Evolutionary conservation across 1,140 invertebrate genomes (phyloP), one percentile per base, ranked within the genome.

Genomic region (Venustaconcha ellipsiformis): DNA sequence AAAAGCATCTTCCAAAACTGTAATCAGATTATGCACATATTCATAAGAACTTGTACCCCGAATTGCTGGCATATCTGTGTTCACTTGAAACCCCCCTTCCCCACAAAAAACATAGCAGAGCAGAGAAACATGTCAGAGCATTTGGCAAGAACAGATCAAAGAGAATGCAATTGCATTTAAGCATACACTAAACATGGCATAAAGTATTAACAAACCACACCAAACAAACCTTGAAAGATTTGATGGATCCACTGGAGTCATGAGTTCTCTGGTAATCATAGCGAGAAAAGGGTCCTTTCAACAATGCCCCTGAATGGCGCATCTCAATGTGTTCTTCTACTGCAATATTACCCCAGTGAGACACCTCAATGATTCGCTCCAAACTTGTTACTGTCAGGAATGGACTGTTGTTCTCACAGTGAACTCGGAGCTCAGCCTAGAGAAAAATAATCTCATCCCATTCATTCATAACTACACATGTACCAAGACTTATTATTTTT

Each of bases 311-410:
- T 69, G 94, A 94, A 86, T 99, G 98, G 23, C 94, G 88, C 77
- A 99, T 91, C 86, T 99, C 95, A 86, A 99, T 93, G 0, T 94
- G 94, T 88, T 99, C 98, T 88, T 99, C 97, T 5, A 99, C 92
- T 79, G 98, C 97, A 88, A 99, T 97, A 85, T 99, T 99, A 20
- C 98, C 98, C 99, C 99, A 99, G 88, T 99, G 98, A 0, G 98
- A 99, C 1, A 99, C 93, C 91, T 99, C 98, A 85, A 99, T 96
- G 0, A 93, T 90, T 58, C 99, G 92, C 74, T 96, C 94, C 80
- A 99, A 89, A 58, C 92, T 92, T 0, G 94, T 96, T 0, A 99
- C 95, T 48, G 95, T 96, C 63, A 99, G 90, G 89, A 99, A 99
- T 65, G 98, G 97, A 65, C 95, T 93, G 88, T 98, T 98, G 90